These are phyloP conservation scores for Nannobrachium achirus DNA, from an alignment of 2,113 vertebrate species.

Conservation along the genomic window DNA sequence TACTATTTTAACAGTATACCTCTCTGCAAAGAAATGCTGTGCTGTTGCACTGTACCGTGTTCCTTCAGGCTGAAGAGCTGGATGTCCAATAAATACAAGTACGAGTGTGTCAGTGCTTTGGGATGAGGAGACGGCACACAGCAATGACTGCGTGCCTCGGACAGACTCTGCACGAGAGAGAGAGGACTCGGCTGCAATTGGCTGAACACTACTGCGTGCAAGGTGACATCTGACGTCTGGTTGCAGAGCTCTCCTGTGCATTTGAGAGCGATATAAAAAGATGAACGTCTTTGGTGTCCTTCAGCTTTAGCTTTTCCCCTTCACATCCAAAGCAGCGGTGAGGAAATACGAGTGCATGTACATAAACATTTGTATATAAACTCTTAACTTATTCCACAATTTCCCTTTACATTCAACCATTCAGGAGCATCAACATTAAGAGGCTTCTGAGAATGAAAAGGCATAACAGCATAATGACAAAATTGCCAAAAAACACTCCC, in stretches of 20 bases:
- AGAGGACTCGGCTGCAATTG: too few relatives aligned
- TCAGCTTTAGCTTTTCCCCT: constrained; percentile 8
- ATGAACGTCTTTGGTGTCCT: constrained; percentile 56
- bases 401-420: constrained; percentile 46
- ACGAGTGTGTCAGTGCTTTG: too few relatives aligned
- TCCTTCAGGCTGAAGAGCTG: too few relatives aligned
- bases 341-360: not conserved
- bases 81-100: too few relatives aligned
- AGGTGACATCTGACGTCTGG: not conserved
- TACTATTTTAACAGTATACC: too few relatives aligned
- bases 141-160: too few relatives aligned
- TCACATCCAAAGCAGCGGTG: constrained; percentile 19
- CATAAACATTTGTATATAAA: not conserved
- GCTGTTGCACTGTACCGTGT: too few relatives aligned
- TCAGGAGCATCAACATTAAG: constrained; percentile 33
- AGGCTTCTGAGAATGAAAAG: constrained; percentile 7
- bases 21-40: too few relatives aligned
- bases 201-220: not conserved
- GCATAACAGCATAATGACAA: not conserved
- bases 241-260: not conserved
- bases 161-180: too few relatives aligned
- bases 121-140: too few relatives aligned
- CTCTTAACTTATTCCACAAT: constrained; percentile 15
- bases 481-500: not conserved
- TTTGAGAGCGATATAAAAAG: constrained; percentile 9